Conservation (phyloP, 2,888 invertebrate species). For the Eulithis prunata region DNA sequence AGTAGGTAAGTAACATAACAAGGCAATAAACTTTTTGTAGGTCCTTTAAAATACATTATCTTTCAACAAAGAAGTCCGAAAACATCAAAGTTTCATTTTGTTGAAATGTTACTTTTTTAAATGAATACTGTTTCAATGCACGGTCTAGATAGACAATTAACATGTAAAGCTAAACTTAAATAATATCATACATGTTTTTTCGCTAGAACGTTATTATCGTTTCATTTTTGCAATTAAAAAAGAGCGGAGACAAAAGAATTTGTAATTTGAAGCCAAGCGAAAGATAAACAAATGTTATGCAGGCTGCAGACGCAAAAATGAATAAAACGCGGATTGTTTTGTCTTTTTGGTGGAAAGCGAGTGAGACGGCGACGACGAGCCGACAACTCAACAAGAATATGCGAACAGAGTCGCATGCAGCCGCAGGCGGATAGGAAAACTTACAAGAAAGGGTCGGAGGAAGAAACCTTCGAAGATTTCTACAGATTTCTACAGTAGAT, state of each 20-base stretch:
- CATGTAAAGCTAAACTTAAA: constrained; percentile 36
- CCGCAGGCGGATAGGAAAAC: neutral
- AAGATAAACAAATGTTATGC: constrained; percentile 72
- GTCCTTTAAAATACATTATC: neutral
- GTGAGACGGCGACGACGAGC: constrained; percentile 43
- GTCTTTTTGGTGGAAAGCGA: constrained; percentile 57
- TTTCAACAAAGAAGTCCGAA: neutral
- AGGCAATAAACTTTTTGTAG: neutral
- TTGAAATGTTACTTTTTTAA: neutral
- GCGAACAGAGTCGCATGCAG: constrained; percentile 16
- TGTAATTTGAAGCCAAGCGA: constrained; percentile 72
- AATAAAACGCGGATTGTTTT: constrained; percentile 62
- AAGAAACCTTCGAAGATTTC: no score
- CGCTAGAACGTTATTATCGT: constrained; percentile 61
- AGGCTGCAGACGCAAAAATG: constrained; percentile 62
- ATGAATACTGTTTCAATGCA: neutral
- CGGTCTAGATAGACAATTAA: constrained; percentile 10
- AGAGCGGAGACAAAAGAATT: constrained; percentile 74
- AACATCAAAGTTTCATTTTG: no score
- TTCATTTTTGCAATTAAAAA: constrained; percentile 74
- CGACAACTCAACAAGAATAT: constrained; percentile 47
- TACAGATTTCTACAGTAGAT: no score
- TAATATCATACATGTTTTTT: constrained; percentile 55
- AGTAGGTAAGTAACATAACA: no score
- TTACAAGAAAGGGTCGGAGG: no score